phyloP scores from a whole-genome alignment of 2,113 vertebrate species.

The Natator depressus region DNA sequence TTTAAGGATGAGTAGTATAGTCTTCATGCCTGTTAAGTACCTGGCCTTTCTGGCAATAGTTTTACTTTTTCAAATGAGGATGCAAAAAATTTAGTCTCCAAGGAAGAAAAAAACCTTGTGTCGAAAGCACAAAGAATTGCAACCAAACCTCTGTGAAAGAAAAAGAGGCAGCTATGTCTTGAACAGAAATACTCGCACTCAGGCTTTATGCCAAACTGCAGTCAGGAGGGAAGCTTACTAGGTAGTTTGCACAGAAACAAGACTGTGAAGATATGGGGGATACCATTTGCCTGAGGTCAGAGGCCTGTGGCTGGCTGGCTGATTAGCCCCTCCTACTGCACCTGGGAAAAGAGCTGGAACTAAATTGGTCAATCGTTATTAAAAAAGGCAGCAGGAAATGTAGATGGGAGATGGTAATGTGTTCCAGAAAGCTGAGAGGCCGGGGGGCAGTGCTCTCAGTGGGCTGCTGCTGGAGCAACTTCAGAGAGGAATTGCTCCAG shows the following conservation, averaged over 20 bases:
- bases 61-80: conserved; percentile 53
- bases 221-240: conserved; percentile 45
- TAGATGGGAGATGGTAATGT: background rate
- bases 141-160: conserved; percentile 40
- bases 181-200: conserved; percentile 28
- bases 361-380: background rate
- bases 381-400: background rate
- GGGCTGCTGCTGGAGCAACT: background rate
- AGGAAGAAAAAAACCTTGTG: conserved; percentile 14
- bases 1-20: conserved; percentile 23
- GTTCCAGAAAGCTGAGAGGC: background rate
- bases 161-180: conserved; percentile 60
- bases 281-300: background rate
- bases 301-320: background rate
- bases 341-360: background rate
- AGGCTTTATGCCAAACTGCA: conserved; percentile 51
- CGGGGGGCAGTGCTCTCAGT: background rate
- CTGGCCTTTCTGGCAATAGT: conserved; percentile 48
- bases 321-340: background rate
- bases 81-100: conserved; percentile 35
- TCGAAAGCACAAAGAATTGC: conserved; percentile 50
- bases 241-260: conserved; percentile 46
- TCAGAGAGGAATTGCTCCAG: background rate
- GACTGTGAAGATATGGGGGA: background rate
- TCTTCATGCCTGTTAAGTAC: conserved; percentile 25